Conservation (phyloP, 1,140 invertebrate species). For the Globodera ellingtonae region DNA sequence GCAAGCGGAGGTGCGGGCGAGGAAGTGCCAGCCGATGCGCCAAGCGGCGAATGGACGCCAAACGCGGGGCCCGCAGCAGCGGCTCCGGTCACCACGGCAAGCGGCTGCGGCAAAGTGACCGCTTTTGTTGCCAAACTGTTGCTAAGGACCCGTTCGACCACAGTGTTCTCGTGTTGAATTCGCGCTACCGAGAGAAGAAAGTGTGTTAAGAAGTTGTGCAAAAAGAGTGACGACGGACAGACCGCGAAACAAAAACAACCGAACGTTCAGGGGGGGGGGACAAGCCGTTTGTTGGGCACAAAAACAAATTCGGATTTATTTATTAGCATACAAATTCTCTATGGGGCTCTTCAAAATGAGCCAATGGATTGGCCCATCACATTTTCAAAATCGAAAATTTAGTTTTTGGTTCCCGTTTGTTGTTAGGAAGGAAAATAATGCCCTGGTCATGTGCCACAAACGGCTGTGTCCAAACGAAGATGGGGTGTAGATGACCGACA, state of each 20-base stretch:
- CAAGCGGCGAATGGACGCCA: neutral
- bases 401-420: too few species aligned
- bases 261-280: neutral
- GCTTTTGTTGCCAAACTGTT: conserved; percentile 27
- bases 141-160: conserved; percentile 58
- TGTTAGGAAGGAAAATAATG: too few species aligned
- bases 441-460: too few species aligned
- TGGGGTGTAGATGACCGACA: too few species aligned
- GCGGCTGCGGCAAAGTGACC: conserved; percentile 33
- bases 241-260: neutral
- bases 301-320: too few species aligned
- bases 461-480: too few species aligned
- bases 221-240: conserved; percentile 1
- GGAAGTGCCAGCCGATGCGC: conserved; percentile 31
- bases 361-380: too few species aligned
- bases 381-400: too few species aligned
- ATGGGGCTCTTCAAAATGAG: too few species aligned
- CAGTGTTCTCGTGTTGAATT: conserved; percentile 64
- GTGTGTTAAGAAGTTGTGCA: conserved; percentile 4
- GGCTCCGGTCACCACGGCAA: conserved; percentile 20
- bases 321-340: too few species aligned
- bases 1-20: conserved; percentile 41
- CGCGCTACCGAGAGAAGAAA: conserved; percentile 37
- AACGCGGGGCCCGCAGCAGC: conserved; percentile 7
- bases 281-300: too few species aligned